phyloP scores from a whole-genome alignment of 2,888 invertebrate genomes.

The Parnassius glacialis region DNA sequence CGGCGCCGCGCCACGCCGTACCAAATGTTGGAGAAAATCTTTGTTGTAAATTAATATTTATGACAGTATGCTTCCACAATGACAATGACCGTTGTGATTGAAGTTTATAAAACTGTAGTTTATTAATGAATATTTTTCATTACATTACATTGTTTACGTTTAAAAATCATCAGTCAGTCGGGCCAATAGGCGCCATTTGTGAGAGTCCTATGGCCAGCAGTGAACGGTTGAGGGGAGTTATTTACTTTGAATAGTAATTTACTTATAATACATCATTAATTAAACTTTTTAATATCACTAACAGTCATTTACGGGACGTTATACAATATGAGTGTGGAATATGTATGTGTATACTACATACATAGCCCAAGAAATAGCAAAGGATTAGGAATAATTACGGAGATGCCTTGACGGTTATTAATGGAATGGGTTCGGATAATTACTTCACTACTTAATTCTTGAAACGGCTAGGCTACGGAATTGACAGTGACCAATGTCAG shows the following conservation, averaged over 20 bases:
- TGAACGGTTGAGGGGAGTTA: no score
- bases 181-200: no score
- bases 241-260: no score
- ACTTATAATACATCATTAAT: no score
- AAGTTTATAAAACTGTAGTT: background rate
- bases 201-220: no score
- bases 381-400: conserved; percentile 5
- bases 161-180: no score
- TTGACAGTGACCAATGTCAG: conserved; percentile 19
- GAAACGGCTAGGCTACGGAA: conserved; percentile 5
- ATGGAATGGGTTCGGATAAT: conserved; percentile 10
- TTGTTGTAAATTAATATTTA: conserved; percentile 13
- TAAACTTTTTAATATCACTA: no score
- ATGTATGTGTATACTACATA: background rate
- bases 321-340: no score
- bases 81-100: conserved; percentile 9
- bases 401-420: conserved; percentile 13
- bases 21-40: conserved; percentile 21
- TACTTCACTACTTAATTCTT: background rate
- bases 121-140: background rate
- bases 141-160: no score
- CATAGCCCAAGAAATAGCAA: conserved; percentile 5
- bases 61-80: conserved; percentile 16
- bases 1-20: conserved; percentile 22
- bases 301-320: no score